phyloP scores from a whole-genome alignment of 37 sponge, comb jelly and placozoan genomes.

The Ephydatia muelleri region DNA sequence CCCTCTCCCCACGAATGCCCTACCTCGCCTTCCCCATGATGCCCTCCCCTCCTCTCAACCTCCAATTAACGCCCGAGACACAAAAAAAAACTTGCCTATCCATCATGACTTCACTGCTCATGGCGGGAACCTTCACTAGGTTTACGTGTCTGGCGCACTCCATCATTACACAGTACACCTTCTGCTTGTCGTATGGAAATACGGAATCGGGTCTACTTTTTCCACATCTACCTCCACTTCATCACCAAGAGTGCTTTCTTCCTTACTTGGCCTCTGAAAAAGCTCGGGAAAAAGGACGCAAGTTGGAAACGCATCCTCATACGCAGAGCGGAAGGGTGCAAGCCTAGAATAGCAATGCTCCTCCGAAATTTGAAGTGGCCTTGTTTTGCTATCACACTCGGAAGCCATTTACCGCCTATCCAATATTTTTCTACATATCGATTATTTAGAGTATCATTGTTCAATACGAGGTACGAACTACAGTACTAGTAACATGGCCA shows the following conservation, averaged over 20 bases:
- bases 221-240: slow-evolving; percentile 49
- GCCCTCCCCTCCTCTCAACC: neutral
- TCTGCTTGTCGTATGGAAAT: slow-evolving; percentile 42
- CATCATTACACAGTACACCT: slow-evolving; percentile 72
- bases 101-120: slow-evolving; percentile 39
- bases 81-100: slow-evolving; percentile 26
- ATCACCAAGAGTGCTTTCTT: neutral
- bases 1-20: too few species aligned
- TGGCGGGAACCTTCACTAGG: slow-evolving; percentile 52
- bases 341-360: slow-evolving; percentile 61
- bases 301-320: slow-evolving; percentile 28
- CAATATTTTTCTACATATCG: neutral
- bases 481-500: too few species aligned
- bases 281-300: slow-evolving; percentile 29
- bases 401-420: neutral
- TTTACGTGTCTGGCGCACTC: slow-evolving; percentile 78
- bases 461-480: too few species aligned
- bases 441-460: neutral
- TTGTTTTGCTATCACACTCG: neutral
- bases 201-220: slow-evolving; percentile 11
- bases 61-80: neutral
- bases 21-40: too few species aligned
- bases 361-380: slow-evolving; percentile 19
- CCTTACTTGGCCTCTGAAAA: neutral
- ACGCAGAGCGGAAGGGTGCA: slow-evolving; percentile 18